A percentile compares a stretch with the other conserved stretches of the same genome.
Conservation (phyloP, 1,140 invertebrate species). For the Medauroidea extradentata region DNA sequence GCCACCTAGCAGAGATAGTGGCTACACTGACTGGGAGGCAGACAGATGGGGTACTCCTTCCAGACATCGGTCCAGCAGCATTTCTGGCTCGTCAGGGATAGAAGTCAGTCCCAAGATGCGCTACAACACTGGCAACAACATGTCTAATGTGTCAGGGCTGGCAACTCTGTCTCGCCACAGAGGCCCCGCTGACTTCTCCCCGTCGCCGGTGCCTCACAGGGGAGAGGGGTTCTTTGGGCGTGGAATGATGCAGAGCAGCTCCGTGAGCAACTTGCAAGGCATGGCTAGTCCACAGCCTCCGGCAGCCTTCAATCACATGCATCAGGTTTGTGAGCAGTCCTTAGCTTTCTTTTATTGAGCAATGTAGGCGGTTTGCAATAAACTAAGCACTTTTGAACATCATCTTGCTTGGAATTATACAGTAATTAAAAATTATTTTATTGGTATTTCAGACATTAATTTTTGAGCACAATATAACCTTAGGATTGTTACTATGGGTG, state of each 20-base stretch:
- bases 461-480: too few relatives aligned
- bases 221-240: conserved; percentile 37
- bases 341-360: too few relatives aligned
- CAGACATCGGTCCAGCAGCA: conserved; percentile 48
- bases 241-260: conserved; percentile 45
- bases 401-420: too few relatives aligned
- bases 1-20: conserved; percentile 41
- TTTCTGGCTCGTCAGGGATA: conserved; percentile 36
- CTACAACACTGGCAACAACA: background rate
- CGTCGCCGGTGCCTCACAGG: conserved; percentile 6
- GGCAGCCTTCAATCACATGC: conserved; percentile 39
- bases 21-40: conserved; percentile 45
- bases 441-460: too few relatives aligned
- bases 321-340: conserved; percentile 43
- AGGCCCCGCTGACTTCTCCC: conserved; percentile 28
- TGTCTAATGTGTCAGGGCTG: conserved; percentile 2
- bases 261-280: conserved; percentile 45
- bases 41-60: conserved; percentile 31
- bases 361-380: too few relatives aligned
- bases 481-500: too few relatives aligned
- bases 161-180: conserved; percentile 32
- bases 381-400: too few relatives aligned
- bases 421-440: too few relatives aligned
- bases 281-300: conserved; percentile 28
- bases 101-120: background rate